Base-by-base conservation (phyloP, 2,797 vertebrate species). In the Chaenodraco wilsoni region DNA sequence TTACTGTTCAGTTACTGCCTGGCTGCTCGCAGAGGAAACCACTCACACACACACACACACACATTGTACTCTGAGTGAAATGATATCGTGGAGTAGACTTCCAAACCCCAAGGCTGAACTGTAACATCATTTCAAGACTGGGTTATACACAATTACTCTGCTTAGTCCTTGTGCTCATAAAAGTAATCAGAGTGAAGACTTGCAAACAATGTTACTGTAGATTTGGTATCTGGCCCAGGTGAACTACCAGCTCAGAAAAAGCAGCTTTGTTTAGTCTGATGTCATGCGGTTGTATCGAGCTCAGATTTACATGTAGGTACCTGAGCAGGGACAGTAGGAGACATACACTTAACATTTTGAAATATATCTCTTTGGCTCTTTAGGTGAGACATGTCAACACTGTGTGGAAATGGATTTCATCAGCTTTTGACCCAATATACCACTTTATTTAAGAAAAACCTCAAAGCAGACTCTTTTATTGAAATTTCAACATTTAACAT, bases 1-100 rank as follows among this genome's bases (percentile, higher is more conserved):
- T 70, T 65, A 65, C 62, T 70, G 45, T 79, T 70, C 45, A 44
- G 27, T 51, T 63, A n/a, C 61, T 12, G 46, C 61, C 43, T 50
- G 56, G 16, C 40, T 69, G 51, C 33, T 48, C 21, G 15, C n/a
- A 56, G 14, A 44, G 17, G 23, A 48, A 60, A 52, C 11, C 54
- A n/a, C 49, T 52, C 9, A 19, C 13, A 61, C 2, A 63, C 27
- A n/a, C 49, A 48, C 12, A 19, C 2, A 63, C 27, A 46, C 4
- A 5, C 15, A 41, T 37, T 37, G 48, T 43, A 48, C 19, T 58
- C 43, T 33, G 57, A 68, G 63, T 52, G 5, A 46, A 69, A 43
- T 69, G 21, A 46, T 50, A 52, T 31, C 33, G 43, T 17, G 44
- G 58, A 61, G 41, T 49, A 17, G 15, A 51, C 63, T 50, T 65